Conservation (phyloP, 1,140 invertebrate genomes). For the Caenorhabditis remanei region DNA sequence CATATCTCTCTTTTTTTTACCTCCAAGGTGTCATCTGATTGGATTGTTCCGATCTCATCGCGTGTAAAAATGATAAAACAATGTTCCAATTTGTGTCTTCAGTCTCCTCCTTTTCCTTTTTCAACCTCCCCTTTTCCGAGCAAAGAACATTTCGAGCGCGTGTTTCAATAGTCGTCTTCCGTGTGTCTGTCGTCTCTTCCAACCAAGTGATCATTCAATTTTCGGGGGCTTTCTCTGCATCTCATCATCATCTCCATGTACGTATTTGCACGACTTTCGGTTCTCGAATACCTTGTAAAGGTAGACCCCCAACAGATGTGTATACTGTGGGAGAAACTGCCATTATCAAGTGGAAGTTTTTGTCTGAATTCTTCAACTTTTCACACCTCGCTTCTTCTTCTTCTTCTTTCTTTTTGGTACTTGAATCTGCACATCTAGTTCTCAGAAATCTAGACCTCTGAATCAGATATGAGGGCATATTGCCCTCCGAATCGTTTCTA, state of each 20-base stretch:
- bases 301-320: slow-evolving; percentile 10
- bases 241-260: slow-evolving; percentile 51
- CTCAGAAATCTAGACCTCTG: not conserved
- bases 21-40: slow-evolving; percentile 30
- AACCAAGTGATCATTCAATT: not conserved
- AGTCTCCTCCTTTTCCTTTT: not conserved
- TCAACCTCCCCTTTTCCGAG: not conserved
- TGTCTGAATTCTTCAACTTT: not conserved
- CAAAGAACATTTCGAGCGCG: slow-evolving; percentile 55
- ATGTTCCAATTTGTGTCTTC: slow-evolving; percentile 54
- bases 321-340: slow-evolving; percentile 37
- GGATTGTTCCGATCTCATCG: not conserved
- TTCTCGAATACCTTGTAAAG: slow-evolving; percentile 44
- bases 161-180: slow-evolving; percentile 47
- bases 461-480: too few relatives aligned
- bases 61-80: slow-evolving; percentile 45
- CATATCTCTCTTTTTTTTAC: not conserved
- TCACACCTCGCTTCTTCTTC: not conserved
- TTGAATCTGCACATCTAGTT: not conserved
- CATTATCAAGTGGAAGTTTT: not conserved
- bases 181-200: slow-evolving; percentile 5
- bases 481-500: not conserved
- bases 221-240: slow-evolving; percentile 38
- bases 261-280: slow-evolving; percentile 48
- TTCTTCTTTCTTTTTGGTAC: not conserved